A percentile compares a stretch with the other conserved stretches of the same genome.
Evolutionary conservation across 1,140 invertebrate species (phyloP).

Genomic region (Thaumetopoea pityocampa): DNA sequence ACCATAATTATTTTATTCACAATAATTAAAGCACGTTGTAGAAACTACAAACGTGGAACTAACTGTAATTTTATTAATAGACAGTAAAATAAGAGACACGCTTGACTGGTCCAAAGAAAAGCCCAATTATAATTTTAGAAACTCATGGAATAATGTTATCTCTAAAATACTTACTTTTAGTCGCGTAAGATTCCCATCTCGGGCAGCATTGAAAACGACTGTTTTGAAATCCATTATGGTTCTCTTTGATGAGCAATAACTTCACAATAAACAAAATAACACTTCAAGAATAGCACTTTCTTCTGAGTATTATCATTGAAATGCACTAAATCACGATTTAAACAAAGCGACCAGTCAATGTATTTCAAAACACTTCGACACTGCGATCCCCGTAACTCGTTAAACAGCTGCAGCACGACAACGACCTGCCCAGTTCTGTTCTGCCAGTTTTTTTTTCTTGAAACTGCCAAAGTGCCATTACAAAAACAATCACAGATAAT

Average conservation of each 20-base stretch:
- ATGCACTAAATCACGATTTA: slow-evolving; percentile 47
- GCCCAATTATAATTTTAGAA: neutral
- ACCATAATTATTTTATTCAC: neutral
- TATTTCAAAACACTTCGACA: slow-evolving; percentile 71
- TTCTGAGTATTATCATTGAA: slow-evolving; percentile 65
- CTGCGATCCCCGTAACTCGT: slow-evolving; percentile 35
- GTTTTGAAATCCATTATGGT: slow-evolving; percentile 73
- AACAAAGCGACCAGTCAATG: slow-evolving; percentile 57
- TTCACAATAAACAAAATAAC: slow-evolving; percentile 46
- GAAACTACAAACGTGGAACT: slow-evolving; percentile 10
- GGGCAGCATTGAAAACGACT: slow-evolving; percentile 69
- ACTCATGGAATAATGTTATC: slow-evolving; percentile 8
- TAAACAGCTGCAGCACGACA: slow-evolving; percentile 53
- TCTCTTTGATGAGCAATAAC: slow-evolving; percentile 53
- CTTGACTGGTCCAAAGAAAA: neutral
- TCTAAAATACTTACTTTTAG: slow-evolving; percentile 59
- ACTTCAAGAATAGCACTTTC: slow-evolving; percentile 65
- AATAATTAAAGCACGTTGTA: neutral
- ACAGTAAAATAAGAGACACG: neutral
- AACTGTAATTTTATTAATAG: slow-evolving; percentile 20
- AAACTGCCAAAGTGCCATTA: slow-evolving; percentile 1
- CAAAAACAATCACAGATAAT: slow-evolving; percentile 16
- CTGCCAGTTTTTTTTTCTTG: slow-evolving; percentile 23
- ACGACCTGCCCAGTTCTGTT: slow-evolving; percentile 44
- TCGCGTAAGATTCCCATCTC: slow-evolving; percentile 67